Percentiles rank a stretch among this genome's conserved stretches.
phyloP scores from a whole-genome alignment of 2,888 invertebrate genomes.

The Tetragonula carbonaria region DNA sequence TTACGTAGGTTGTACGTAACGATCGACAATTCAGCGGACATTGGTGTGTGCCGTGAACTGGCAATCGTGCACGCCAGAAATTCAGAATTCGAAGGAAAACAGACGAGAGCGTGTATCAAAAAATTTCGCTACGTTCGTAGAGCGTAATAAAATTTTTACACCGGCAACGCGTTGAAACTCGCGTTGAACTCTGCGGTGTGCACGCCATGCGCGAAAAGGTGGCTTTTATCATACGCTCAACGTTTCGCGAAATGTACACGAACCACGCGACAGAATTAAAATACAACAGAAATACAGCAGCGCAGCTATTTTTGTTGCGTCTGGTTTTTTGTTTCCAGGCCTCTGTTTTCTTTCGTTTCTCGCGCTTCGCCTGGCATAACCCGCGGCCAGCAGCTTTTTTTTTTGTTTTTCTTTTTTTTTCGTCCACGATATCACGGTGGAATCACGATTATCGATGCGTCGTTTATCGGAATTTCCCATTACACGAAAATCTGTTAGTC shows the following conservation, averaged over 20 bases:
- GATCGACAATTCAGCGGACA: too few relatives aligned
- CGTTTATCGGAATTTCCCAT: conserved; percentile 29
- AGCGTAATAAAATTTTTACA: conserved; percentile 2
- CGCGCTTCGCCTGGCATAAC: background rate
- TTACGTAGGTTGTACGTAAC: too few relatives aligned
- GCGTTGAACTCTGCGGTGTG: background rate
- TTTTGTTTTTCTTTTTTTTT: background rate
- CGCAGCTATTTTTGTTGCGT: background rate
- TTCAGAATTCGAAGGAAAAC: background rate
- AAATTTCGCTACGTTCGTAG: background rate
- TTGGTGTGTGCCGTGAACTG: background rate
- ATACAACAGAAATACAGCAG: background rate
- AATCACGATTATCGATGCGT: conserved; percentile 22
- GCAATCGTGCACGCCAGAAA: background rate
- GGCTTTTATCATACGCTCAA: background rate
- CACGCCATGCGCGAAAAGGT: background rate
- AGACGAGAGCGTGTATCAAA: background rate
- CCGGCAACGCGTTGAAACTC: background rate
- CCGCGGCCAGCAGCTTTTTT: background rate
- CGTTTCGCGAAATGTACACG: background rate
- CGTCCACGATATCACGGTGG: conserved; percentile 11
- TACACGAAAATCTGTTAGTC: conserved; percentile 35
- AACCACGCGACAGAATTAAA: background rate
- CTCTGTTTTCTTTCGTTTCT: background rate
- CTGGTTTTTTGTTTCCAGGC: background rate